Conservation (phyloP, 2,797 vertebrate species). For the Discoglossus pictus region DNA sequence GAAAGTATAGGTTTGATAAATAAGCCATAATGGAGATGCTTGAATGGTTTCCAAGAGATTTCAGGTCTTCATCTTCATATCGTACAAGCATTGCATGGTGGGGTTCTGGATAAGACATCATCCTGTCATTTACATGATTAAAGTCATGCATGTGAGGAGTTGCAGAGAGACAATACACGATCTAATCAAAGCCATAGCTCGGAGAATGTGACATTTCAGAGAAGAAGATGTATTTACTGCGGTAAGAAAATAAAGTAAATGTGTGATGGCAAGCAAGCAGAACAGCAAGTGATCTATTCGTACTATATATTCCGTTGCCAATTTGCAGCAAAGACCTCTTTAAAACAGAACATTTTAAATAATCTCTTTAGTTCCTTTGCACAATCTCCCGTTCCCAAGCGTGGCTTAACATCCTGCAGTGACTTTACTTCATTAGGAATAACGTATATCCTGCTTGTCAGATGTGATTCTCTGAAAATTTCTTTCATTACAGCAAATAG, state of each 20-base stretch:
- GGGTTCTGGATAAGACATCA: neutral
- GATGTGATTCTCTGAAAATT: constrained; percentile 40
- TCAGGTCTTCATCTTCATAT: neutral
- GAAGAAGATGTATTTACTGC: constrained; percentile 20
- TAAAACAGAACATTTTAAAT: constrained; percentile 40
- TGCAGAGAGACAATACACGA: constrained; percentile 29
- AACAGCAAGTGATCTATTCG: constrained; percentile 36
- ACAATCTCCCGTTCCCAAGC: constrained; percentile 23
- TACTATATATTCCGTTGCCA: constrained; percentile 30
- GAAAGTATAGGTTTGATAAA: too few relatives aligned
- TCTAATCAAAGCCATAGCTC: constrained; percentile 1
- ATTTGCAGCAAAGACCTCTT: constrained; percentile 38
- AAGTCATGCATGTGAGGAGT: constrained; percentile 5
- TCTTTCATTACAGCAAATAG: constrained; percentile 37
- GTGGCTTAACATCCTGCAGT: constrained; percentile 28
- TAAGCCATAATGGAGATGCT: neutral
- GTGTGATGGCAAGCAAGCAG: constrained; percentile 27
- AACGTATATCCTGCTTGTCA: constrained; percentile 38
- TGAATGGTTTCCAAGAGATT: neutral
- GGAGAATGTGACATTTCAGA: constrained; percentile 13
- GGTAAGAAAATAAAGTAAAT: constrained; percentile 36
- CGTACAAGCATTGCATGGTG: neutral
- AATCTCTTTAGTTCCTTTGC: constrained; percentile 44
- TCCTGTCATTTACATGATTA: constrained; percentile 13
- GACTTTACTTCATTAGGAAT: constrained; percentile 46